Conservation (phyloP, 2,888 invertebrate genomes). For the Drosophila stalkeri region DNA sequence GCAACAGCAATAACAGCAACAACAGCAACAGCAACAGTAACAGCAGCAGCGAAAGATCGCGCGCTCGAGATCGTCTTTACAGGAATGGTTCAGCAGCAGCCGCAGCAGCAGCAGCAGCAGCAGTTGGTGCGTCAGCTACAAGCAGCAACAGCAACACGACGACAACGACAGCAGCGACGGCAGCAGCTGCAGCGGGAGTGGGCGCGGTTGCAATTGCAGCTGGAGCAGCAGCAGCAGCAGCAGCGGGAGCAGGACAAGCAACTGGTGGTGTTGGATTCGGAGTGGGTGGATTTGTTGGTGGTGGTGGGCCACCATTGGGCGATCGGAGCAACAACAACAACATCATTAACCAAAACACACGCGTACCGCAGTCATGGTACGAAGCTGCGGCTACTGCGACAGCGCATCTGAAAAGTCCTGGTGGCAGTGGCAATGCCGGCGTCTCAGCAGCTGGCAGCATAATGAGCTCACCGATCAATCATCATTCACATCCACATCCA, state of each 20-base stretch:
- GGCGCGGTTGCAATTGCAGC: slow-evolving; percentile 37
- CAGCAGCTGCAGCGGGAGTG: slow-evolving; percentile 52
- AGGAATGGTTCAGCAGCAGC: slow-evolving; percentile 69
- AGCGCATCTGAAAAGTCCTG: slow-evolving; percentile 83
- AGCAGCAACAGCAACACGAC: slow-evolving; percentile 36
- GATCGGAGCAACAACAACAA: slow-evolving; percentile 74
- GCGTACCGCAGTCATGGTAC: slow-evolving; percentile 85
- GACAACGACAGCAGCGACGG: slow-evolving; percentile 43
- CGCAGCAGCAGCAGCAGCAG: slow-evolving; percentile 55
- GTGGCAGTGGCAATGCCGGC: slow-evolving; percentile 84
- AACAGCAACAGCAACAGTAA: slow-evolving; percentile 44
- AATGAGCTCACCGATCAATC: slow-evolving; percentile 76
- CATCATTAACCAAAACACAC: slow-evolving; percentile 81
- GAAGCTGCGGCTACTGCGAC: slow-evolving; percentile 83
- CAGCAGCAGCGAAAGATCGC: slow-evolving; percentile 61
- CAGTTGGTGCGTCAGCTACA: slow-evolving; percentile 56
- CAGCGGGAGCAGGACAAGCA: slow-evolving; percentile 34
- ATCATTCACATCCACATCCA: slow-evolving; percentile 52
- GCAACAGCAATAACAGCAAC: slow-evolving; percentile 19
- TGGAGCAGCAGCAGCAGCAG: slow-evolving; percentile 18
- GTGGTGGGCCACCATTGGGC: slow-evolving; percentile 80
- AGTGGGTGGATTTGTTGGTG: slow-evolving; percentile 18
- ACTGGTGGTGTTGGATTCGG: slow-evolving; percentile 22
- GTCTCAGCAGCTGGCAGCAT: slow-evolving; percentile 78
- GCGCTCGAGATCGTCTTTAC: slow-evolving; percentile 63